Evolutionary conservation across 2,888 invertebrate species (phyloP), one percentile per base, ranked within the genome.

Genomic region (Psococerastis gibbosa): DNA sequence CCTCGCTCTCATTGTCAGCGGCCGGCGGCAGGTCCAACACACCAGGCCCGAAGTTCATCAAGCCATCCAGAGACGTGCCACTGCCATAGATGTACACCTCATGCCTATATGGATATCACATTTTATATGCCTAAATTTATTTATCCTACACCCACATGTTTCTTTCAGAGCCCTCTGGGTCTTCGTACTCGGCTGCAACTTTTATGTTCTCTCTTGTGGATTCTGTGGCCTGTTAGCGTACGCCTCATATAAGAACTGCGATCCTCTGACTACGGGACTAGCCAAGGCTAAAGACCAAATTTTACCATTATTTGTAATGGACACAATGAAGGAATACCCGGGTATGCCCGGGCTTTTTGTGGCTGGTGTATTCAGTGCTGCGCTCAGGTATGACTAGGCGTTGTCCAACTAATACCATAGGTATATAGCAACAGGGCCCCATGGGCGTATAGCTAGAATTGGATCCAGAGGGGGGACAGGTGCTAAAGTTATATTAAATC

Each of bases 101-200:
- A n/a, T n/a, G n/a, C n/a, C n/a, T n/a, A n/a, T n/a, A n/a, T n/a
- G n/a, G n/a, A n/a, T n/a, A n/a, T n/a, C n/a, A n/a, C 50, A 51
- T 55, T 48, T 33, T 32, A 18, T 31, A 23, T 43, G 32, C 44
- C 18, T 43, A 20, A 34, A 4, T n/a, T n/a, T n/a, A 31, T 31
- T 31, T 11, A 11, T 31, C 31, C 9, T n/a, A 31, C 31, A 31
- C 31, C 31, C 9, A 31, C 31, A n/a, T 11, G 31, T 34, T 34
- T 16, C 13, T 34, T 34, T 41, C 17, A 34, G 35, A 34, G 35
- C 35, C 6, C 13, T 34, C 6, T 34, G 35, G 35, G n/a, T 34
- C 6, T 34, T 34, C 16, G n/a, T 16, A 6, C 6, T 34, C 13
- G 35, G 35, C 35, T 15, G 13, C 9, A 34, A 9, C 13, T 6